Conservation (phyloP, 2,888 invertebrate species). For the Nephrocerus scutellatus region DNA sequence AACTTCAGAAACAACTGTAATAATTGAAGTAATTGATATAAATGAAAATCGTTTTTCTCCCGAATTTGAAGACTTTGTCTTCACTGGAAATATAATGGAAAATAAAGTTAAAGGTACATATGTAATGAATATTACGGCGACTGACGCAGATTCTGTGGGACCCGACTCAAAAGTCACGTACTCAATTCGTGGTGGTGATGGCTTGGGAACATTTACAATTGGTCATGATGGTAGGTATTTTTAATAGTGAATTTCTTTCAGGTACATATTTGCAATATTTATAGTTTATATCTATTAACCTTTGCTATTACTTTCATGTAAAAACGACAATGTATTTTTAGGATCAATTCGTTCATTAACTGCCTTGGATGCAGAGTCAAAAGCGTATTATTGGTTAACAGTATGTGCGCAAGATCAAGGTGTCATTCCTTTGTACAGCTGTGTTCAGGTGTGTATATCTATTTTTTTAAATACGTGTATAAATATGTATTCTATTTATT, state of each 20-base stretch:
- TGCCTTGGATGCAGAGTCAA: constrained; percentile 82
- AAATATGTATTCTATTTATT: constrained; percentile 1
- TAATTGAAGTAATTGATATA: constrained; percentile 85
- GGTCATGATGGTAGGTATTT: constrained; percentile 72
- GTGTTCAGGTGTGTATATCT: constrained; percentile 62
- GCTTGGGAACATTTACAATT: constrained; percentile 85
- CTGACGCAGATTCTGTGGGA: constrained; percentile 72
- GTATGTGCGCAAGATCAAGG: constrained; percentile 90
- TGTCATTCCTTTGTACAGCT: constrained; percentile 74
- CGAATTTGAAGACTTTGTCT: constrained; percentile 71
- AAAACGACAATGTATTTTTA: too few species aligned
- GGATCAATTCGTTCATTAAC: constrained; percentile 79
- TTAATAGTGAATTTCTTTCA: neutral
- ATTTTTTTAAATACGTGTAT: neutral
- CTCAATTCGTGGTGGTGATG: constrained; percentile 80
- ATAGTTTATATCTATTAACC: constrained; percentile 18
- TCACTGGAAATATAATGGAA: constrained; percentile 68
- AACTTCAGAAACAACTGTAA: constrained; percentile 70
- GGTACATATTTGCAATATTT: constrained; percentile 3
- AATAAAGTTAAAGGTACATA: constrained; percentile 70
- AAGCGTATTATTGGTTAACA: constrained; percentile 86
- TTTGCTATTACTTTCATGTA: too few species aligned
- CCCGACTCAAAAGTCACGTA: constrained; percentile 78
- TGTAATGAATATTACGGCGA: constrained; percentile 71
- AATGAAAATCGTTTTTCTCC: constrained; percentile 88